These are phyloP conservation scores for Limnothrissa miodon DNA, from an alignment of 2,113 vertebrate species.

Conservation along the genomic window DNA sequence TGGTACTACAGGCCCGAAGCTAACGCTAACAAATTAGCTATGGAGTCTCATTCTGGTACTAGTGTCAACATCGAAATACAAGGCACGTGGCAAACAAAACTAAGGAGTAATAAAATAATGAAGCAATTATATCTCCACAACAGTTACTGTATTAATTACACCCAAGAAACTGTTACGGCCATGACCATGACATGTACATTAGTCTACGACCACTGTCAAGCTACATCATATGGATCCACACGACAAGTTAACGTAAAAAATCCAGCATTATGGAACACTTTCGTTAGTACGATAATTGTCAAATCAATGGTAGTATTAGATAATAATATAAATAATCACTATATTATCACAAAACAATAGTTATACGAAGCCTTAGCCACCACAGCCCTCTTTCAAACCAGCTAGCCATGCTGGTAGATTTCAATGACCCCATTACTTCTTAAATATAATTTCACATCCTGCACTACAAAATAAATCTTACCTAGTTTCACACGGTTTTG, in stretches of 20 bases:
- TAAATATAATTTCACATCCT: neutral
- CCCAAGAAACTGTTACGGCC: neutral
- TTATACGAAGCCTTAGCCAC: neutral
- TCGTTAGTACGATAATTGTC: neutral
- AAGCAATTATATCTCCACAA: neutral
- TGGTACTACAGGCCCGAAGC: neutral
- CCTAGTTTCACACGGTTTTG: neutral
- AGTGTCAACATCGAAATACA: neutral
- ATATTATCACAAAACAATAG: neutral
- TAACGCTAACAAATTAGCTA: neutral
- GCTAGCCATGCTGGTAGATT: neutral
- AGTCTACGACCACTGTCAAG: neutral
- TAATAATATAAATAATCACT: neutral
- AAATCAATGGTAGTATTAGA: neutral
- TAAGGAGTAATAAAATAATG: neutral
- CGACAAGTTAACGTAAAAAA: neutral
- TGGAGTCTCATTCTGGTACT: neutral
- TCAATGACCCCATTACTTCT: neutral
- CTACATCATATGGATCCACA: neutral
- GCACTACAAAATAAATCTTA: neutral
- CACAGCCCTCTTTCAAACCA: neutral
- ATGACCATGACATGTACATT: neutral
- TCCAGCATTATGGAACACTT: neutral
- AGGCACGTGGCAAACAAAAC: no score
- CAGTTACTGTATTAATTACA: neutral